These are phyloP conservation scores for Pampus argenteus DNA, from an alignment of 2,797 vertebrate genomes.

Conservation along the genomic window DNA sequence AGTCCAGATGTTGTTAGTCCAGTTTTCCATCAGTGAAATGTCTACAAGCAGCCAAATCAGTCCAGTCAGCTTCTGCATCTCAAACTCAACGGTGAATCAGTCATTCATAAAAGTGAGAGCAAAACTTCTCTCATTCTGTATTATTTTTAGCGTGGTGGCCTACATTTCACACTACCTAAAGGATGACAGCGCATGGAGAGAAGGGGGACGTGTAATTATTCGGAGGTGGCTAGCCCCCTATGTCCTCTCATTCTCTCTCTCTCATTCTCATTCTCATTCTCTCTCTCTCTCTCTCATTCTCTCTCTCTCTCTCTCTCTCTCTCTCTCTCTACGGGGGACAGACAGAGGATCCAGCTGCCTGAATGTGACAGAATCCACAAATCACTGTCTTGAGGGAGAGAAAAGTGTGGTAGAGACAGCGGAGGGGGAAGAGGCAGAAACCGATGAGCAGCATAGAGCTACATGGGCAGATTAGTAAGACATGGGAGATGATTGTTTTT, in stretches of 20 bases:
- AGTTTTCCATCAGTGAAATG: background rate
- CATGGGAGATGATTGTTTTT: constrained; percentile 12
- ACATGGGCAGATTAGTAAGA: constrained; percentile 23
- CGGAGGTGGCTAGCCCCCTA: constrained; percentile 61
- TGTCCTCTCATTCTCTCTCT: constrained; percentile 38
- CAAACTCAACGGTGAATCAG: constrained; percentile 1
- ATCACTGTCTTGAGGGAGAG: constrained; percentile 66
- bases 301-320: background rate
- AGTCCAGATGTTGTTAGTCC: too few relatives aligned
- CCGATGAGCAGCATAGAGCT: constrained; percentile 6
- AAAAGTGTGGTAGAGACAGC: constrained; percentile 28
- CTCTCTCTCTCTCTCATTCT: constrained; percentile 27
- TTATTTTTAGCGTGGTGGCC: constrained; percentile 70
- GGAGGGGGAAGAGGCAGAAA: background rate
- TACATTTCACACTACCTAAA: constrained; percentile 72
- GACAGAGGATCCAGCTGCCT: constrained; percentile 70
- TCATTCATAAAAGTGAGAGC: constrained; percentile 65
- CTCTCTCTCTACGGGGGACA: constrained; percentile 55
- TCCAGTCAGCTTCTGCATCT: background rate
- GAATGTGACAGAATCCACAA: constrained; percentile 74
- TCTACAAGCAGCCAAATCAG: background rate
- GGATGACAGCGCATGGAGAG: constrained; percentile 65
- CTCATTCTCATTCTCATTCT: constrained; percentile 8
- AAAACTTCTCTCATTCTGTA: constrained; percentile 44
- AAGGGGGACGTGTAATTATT: constrained; percentile 70